A percentile compares a stretch with the other conserved stretches of the same genome.
Conservation (phyloP, 1,140 invertebrate genomes). For the Leptinotarsa lineolata region DNA sequence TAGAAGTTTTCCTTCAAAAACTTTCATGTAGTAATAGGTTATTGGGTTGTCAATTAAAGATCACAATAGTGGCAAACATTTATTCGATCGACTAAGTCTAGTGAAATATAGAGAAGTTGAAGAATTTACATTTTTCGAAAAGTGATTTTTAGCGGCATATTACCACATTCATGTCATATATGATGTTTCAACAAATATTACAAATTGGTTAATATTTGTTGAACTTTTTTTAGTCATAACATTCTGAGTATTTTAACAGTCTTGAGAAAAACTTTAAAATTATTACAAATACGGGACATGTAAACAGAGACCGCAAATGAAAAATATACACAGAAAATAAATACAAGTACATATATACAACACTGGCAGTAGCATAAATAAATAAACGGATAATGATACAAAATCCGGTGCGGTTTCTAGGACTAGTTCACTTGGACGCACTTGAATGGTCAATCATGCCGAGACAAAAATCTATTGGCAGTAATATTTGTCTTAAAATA, state of each 20-base stretch:
- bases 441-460: background rate
- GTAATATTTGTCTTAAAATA: background rate
- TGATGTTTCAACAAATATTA: background rate
- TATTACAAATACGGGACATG: background rate
- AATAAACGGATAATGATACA: conserved; percentile 20
- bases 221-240: background rate
- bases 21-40: no score
- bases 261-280: conserved; percentile 17
- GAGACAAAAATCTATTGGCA: background rate
- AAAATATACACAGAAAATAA: conserved; percentile 23
- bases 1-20: no score
- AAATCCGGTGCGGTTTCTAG: conserved; percentile 9
- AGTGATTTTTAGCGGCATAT: no score
- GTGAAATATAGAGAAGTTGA: no score
- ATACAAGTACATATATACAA: conserved; percentile 24
- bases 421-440: conserved; percentile 12
- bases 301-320: background rate
- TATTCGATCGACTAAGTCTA: no score
- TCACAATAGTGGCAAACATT: no score
- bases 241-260: conserved; percentile 26
- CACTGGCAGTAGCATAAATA: conserved; percentile 27
- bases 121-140: no score
- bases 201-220: background rate
- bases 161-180: no score
- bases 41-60: no score